phyloP scores from a whole-genome alignment of 2,797 vertebrate species.

The Fratercula arctica region DNA sequence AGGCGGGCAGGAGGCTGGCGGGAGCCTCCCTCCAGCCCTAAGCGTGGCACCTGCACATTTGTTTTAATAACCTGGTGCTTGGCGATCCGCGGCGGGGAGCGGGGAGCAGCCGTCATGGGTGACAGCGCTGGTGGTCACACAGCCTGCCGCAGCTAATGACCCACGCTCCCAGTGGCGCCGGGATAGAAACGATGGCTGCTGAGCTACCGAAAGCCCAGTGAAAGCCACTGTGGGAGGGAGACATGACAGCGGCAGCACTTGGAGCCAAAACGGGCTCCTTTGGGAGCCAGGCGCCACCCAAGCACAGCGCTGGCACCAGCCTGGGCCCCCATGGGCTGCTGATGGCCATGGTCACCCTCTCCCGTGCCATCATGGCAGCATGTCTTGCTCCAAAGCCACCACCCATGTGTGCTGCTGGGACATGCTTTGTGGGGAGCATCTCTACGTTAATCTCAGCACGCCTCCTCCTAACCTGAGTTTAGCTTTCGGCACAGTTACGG shows the following conservation, averaged over 20 bases:
- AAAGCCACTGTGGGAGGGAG: neutral
- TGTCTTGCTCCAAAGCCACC: neutral
- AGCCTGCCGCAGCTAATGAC: conserved; percentile 2
- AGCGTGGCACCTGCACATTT: conserved; percentile 37
- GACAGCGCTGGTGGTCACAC: neutral
- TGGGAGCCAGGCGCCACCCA: neutral
- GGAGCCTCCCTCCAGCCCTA: neutral
- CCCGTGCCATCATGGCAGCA: neutral
- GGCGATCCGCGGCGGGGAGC: neutral
- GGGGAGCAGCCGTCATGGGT: neutral
- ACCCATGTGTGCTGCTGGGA: neutral
- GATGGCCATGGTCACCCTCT: neutral
- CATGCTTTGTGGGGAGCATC: neutral
- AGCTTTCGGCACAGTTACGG: neutral
- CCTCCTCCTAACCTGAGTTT: neutral
- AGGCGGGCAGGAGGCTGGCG: neutral
- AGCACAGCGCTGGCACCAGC: neutral
- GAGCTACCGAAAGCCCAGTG: neutral
- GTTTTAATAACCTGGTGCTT: neutral
- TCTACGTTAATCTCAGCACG: neutral
- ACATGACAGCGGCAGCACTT: neutral
- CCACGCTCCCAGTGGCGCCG: fast-evolving
- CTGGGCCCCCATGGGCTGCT: neutral
- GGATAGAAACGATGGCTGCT: neutral
- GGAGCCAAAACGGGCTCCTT: neutral